Conservation (phyloP, 2,797 vertebrate species). For the Mico argentatus region DNA sequence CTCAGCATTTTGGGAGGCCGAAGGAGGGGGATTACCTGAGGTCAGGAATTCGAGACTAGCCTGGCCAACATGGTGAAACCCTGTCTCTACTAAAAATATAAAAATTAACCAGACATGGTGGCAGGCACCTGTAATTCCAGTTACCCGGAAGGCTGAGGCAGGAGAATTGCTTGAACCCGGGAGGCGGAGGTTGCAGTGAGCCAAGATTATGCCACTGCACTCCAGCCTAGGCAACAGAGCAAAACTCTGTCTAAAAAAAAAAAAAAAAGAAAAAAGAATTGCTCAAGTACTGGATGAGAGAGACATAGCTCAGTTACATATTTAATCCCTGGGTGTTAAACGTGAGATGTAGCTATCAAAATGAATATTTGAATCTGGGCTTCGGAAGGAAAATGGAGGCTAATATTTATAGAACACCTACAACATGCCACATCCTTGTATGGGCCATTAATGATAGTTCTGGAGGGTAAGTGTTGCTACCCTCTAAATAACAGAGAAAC, state of each 20-base stretch:
- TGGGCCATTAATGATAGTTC: neutral
- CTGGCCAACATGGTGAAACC: neutral
- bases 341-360: neutral
- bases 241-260: neutral
- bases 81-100: neutral
- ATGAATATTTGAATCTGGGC: neutral
- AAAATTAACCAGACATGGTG: neutral
- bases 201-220: neutral
- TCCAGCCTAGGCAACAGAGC: neutral
- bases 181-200: neutral
- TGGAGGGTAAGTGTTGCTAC: neutral
- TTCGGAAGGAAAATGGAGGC: neutral
- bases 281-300: neutral
- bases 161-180: neutral
- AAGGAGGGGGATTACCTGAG: neutral
- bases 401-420: neutral
- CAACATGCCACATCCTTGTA: neutral
- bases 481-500: neutral
- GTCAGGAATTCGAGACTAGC: neutral
- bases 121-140: neutral
- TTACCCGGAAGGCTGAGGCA: neutral
- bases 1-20: neutral
- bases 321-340: neutral
- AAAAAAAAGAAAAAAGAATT: neutral
- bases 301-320: neutral